Percentiles rank a stretch among this genome's conserved stretches.
Evolutionary conservation across 2,888 invertebrate genomes (phyloP).

Genomic region (Lasioglossum lativentre): DNA sequence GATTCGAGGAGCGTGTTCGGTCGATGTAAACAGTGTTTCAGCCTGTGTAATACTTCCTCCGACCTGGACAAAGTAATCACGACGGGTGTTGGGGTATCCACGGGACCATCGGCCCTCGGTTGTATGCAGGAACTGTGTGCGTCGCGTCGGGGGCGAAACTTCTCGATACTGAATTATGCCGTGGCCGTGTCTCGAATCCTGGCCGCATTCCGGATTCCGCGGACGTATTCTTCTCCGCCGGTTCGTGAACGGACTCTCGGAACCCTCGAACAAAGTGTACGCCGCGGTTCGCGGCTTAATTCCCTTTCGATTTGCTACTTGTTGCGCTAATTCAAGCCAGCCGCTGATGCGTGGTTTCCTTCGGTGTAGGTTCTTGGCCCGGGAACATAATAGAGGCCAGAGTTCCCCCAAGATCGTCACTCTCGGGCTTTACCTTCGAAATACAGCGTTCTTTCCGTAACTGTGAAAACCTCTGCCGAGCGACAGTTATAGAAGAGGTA

Average conservation of each 20-base stretch:
- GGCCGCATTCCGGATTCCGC: slow-evolving; percentile 34
- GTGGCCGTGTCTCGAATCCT: slow-evolving; percentile 63
- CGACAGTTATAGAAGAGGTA: no score
- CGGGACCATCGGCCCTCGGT: background rate
- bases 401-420: slow-evolving; percentile 21
- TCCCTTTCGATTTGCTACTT: slow-evolving; percentile 51
- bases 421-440: background rate
- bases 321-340: slow-evolving; percentile 45
- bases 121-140: slow-evolving; percentile 21
- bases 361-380: background rate
- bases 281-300: slow-evolving; percentile 45
- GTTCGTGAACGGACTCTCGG: slow-evolving; percentile 33
- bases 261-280: slow-evolving; percentile 43
- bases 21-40: slow-evolving; percentile 69
- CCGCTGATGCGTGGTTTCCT: slow-evolving; percentile 23
- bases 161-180: slow-evolving; percentile 65
- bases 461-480: no score
- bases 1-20: slow-evolving; percentile 30
- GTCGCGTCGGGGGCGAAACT: slow-evolving; percentile 17
- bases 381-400: background rate
- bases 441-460: no score
- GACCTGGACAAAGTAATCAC: slow-evolving; percentile 54
- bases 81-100: background rate
- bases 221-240: slow-evolving; percentile 23
- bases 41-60: slow-evolving; percentile 68